Evolutionary conservation across 2,113 vertebrate genomes (phyloP).

Genomic region (Crocuta crocuta): DNA sequence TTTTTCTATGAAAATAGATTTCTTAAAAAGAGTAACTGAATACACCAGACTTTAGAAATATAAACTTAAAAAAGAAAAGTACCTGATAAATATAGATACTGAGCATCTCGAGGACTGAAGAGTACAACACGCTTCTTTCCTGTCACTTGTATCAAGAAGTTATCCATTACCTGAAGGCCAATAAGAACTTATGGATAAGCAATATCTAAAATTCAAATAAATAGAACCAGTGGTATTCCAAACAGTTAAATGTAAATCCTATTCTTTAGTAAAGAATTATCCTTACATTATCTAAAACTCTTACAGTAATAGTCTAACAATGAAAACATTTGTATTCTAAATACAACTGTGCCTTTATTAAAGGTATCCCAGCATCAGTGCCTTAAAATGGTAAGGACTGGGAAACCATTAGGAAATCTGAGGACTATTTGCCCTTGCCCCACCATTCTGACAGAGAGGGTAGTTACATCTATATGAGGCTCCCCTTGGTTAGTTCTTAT

Average conservation of each 20-base stretch:
- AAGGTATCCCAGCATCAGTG: neutral
- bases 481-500: neutral
- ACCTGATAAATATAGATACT: constrained; percentile 96
- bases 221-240: constrained; percentile 8
- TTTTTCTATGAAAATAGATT: constrained; percentile 28
- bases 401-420: neutral
- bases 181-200: constrained; percentile 44
- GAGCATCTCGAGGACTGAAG: constrained; percentile 94
- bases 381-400: neutral
- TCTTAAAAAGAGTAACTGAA: constrained; percentile 28
- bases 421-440: neutral
- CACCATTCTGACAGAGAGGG: neutral
- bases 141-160: constrained; percentile 96
- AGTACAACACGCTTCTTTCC: constrained; percentile 94
- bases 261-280: neutral
- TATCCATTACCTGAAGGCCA: constrained; percentile 96
- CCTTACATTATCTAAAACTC: neutral
- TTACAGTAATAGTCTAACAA: neutral
- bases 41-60: constrained; percentile 44
- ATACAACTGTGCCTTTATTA: neutral
- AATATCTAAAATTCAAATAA: constrained; percentile 56
- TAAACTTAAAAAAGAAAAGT: constrained; percentile 31
- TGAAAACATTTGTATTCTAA: neutral
- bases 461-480: neutral
- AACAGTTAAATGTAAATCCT: constrained; percentile 18